Conservation (phyloP, 2,797 vertebrate genomes). For the Pseudochirops cupreus region DNA sequence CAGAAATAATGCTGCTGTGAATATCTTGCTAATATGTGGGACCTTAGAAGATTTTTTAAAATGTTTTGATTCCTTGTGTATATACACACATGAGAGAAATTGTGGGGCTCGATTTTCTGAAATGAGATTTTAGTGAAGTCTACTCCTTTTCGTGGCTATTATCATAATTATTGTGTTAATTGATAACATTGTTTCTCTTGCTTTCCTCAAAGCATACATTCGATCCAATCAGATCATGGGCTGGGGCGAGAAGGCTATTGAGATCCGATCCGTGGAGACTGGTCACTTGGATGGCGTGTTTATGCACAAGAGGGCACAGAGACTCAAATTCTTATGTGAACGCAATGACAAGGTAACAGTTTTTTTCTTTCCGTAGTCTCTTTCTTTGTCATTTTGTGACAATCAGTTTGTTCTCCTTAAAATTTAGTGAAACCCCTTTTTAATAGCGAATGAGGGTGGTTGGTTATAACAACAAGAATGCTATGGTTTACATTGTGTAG, state of each 20-base stretch:
- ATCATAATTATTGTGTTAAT: not conserved
- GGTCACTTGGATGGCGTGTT: conserved; percentile 94
- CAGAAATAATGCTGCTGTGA: not conserved
- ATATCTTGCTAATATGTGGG: not conserved
- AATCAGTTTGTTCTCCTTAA: not conserved
- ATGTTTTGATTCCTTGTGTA: not conserved
- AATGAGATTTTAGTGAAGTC: not conserved
- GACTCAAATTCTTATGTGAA: conserved; percentile 94
- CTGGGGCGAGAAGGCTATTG: conserved; percentile 95
- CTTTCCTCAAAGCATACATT: conserved; percentile 89
- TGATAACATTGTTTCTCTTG: conserved; percentile 53
- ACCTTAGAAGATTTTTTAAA: not conserved
- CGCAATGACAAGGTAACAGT: conserved; percentile 92
- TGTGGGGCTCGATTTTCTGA: not conserved
- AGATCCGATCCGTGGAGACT: conserved; percentile 94
- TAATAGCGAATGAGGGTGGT: not conserved
- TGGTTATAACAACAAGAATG: not conserved
- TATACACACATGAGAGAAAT: not conserved
- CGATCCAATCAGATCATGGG: conserved; percentile 96
- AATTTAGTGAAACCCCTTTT: not conserved
- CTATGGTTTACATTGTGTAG: not conserved
- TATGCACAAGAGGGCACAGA: conserved; percentile 95
- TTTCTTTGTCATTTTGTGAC: not conserved
- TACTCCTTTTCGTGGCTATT: not conserved
- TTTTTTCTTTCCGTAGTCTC: not conserved